Base-by-base conservation (phyloP, 2,113 vertebrate genomes). In the Heteronetta atricapilla region DNA sequence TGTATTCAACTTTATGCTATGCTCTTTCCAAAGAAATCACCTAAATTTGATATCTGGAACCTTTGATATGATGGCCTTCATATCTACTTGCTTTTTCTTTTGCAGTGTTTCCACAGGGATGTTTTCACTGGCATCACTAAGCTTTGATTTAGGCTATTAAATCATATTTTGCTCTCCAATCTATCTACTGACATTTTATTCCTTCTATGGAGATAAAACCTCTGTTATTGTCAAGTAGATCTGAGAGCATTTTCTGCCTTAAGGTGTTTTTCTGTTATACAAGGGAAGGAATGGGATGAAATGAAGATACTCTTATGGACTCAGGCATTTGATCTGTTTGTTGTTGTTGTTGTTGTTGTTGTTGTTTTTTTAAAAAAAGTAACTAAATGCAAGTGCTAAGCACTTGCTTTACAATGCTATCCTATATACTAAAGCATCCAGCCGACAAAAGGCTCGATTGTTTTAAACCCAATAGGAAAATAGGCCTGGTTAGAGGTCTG, bases 221-320 rank as follows among this genome's bases (percentile, higher is more conserved):
- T 85, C 29, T 80, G 22, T 76, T 86, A 68, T 72, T 92, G 48
- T 90, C 80, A 90, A 91, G 58, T 58, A 62, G 21, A 56, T 90
- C 46, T 90, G 76, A 92, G 93, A 88, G 34, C 11, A 53, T 87
- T 92, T 95, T 87, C 53, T 91, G 48, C 90, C 86, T 82, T 63
- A 86, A 91, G 67, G 82, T 91, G 63, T 86, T 94, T 86, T 38
- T 18, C 34, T 70, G 53, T 81, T 81, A 50, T 58, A 86, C 28
- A 48, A 52, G 36, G 44, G 76, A 83, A 86, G n/a, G 34, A 55
- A 80, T 34, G 19, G 10, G 25, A 70, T 88, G 64, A 86, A 90
- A 88, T 42, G 4, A 91, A 75, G 82, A 64, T n/a, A 15, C 6
- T 66, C 7, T 78, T 62, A 75, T 9, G 42, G 76, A 64, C 62